Conservation (phyloP, 2,113 vertebrate species). For the Phasianus colchicus region DNA sequence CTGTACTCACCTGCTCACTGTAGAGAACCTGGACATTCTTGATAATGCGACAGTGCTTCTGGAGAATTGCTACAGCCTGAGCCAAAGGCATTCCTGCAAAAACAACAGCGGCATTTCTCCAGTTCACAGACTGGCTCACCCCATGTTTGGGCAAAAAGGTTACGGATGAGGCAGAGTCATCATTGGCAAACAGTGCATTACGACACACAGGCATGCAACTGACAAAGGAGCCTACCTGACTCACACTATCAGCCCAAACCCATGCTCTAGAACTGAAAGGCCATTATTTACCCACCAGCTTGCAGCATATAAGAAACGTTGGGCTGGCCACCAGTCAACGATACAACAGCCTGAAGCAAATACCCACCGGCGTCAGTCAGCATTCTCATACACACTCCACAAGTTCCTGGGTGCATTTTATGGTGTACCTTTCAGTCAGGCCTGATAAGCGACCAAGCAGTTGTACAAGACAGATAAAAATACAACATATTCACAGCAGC, state of each 20-base stretch:
- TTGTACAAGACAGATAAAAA: neutral
- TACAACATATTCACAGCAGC: neutral
- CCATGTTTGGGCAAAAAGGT: neutral
- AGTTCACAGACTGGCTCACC: neutral
- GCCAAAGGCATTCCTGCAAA: slow-evolving; percentile 95
- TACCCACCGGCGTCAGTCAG: neutral
- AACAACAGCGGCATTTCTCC: neutral
- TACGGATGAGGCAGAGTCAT: neutral
- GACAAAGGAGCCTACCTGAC: neutral
- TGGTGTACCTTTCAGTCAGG: neutral
- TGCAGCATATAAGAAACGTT: neutral
- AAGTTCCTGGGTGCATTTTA: neutral
- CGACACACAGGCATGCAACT: neutral
- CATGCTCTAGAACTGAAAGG: neutral
- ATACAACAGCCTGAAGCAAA: accelerated
- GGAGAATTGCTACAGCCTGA: slow-evolving; percentile 97
- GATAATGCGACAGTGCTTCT: slow-evolving; percentile 98
- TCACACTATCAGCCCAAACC: neutral
- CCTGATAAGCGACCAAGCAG: neutral
- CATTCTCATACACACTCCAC: accelerated
- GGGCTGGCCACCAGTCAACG: accelerated
- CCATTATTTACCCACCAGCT: neutral
- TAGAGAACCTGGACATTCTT: slow-evolving; percentile 99
- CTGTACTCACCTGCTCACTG: slow-evolving; percentile 92
- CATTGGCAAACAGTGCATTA: neutral